These are phyloP conservation scores for Grapholita molesta DNA, from an alignment of 1,140 invertebrate species.

Conservation along the genomic window DNA sequence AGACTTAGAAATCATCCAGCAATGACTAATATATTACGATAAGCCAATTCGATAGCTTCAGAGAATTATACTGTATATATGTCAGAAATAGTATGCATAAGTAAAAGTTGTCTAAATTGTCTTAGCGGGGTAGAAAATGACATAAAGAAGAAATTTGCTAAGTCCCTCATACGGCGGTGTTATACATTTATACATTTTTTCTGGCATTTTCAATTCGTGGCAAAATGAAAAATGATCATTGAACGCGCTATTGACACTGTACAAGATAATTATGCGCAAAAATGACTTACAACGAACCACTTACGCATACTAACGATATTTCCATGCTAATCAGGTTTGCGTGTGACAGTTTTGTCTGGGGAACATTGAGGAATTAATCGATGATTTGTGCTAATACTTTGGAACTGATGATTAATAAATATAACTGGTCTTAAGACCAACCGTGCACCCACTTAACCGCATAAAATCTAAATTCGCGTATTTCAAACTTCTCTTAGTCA, in stretches of 20 bases:
- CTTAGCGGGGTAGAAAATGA: not conserved
- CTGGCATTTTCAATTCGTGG: not conserved
- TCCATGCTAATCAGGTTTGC: not conserved
- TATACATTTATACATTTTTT: too few species aligned
- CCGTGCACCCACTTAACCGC: too few species aligned
- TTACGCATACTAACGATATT: not conserved
- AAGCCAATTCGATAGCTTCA: too few species aligned
- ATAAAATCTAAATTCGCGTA: too few species aligned
- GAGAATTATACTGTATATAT: too few species aligned
- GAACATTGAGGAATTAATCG: constrained; percentile 3
- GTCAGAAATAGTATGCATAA: too few species aligned
- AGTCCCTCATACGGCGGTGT: too few species aligned
- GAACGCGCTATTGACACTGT: not conserved
- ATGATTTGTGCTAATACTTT: constrained; percentile 2
- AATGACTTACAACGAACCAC: not conserved
- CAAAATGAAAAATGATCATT: not conserved
- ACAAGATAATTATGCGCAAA: not conserved
- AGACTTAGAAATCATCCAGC: too few species aligned
- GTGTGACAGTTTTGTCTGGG: not conserved
- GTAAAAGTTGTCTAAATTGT: too few species aligned
- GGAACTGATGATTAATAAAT: not conserved
- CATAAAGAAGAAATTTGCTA: too few species aligned
- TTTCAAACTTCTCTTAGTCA: too few species aligned
- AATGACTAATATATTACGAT: too few species aligned
- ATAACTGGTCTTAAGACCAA: not conserved